Evolutionary conservation across 1,140 invertebrate genomes (phyloP).

Genomic region (Pseudomyrmex concolor): DNA sequence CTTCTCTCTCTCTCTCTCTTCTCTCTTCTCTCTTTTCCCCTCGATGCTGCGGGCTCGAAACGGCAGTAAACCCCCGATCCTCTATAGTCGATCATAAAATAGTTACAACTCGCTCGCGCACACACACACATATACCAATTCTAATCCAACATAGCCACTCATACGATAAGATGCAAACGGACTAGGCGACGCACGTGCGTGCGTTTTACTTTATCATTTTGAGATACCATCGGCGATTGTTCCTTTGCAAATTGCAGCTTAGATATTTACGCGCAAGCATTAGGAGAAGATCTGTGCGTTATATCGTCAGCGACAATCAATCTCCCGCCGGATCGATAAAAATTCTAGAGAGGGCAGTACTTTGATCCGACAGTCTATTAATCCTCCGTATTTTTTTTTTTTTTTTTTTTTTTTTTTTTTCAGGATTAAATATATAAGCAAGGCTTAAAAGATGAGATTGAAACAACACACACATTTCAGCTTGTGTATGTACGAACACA

Average conservation of each 20-base stretch:
- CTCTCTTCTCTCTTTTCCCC: conserved; percentile 40
- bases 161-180: background rate
- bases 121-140: background rate
- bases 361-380: background rate
- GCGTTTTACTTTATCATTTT: conserved; percentile 38
- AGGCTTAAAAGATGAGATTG: conserved; percentile 4
- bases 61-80: conserved; percentile 47
- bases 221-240: conserved; percentile 29
- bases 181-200: background rate
- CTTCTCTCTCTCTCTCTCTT: conserved; percentile 45
- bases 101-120: conserved; percentile 46
- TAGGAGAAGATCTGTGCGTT: background rate
- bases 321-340: background rate
- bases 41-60: conserved; percentile 40
- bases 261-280: background rate
- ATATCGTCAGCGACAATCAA: conserved; percentile 24
- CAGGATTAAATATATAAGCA: background rate
- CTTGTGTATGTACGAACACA: background rate
- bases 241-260: conserved; percentile 35
- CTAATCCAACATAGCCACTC: background rate
- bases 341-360: background rate
- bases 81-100: conserved; percentile 59
- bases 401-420: background rate
- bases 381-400: background rate
- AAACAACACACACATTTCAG: background rate